A percentile compares a stretch with the other conserved stretches of the same genome.
These are phyloP conservation scores for Drosophila eugracilis DNA, from an alignment of 1,140 invertebrate genomes.

Conservation along the genomic window DNA sequence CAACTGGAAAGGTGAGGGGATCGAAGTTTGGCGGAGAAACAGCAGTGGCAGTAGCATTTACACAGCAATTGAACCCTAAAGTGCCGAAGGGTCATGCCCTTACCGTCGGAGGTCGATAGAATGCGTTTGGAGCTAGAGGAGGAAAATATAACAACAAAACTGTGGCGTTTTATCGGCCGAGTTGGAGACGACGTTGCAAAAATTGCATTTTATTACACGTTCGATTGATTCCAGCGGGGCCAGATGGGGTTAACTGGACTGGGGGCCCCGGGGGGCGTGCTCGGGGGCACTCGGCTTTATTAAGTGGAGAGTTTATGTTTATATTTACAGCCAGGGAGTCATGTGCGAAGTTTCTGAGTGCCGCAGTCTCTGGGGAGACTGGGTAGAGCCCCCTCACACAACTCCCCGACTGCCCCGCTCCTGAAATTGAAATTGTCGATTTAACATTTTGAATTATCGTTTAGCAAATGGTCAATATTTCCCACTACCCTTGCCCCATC, in stretches of 20 bases:
- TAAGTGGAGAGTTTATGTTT: conserved; percentile 77
- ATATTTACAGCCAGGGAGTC: conserved; percentile 66
- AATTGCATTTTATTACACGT: conserved; percentile 82
- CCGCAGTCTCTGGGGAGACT: conserved; percentile 21
- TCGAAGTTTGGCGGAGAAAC: not conserved
- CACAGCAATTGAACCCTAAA: conserved; percentile 75
- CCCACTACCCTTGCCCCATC: conserved; percentile 10
- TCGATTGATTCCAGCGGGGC: conserved; percentile 67
- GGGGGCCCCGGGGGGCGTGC: conserved; percentile 4
- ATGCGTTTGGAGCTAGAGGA: conserved; percentile 32
- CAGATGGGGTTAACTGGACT: conserved; percentile 8
- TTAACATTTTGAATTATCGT: conserved; percentile 83
- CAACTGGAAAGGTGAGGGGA: conserved; percentile 15
- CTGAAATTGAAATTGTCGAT: conserved; percentile 81
- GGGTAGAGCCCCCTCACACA: not conserved
- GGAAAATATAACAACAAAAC: no score
- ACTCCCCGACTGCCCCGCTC: conserved; percentile 3
- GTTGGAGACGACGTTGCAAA: conserved; percentile 51
- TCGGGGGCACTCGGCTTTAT: conserved; percentile 62
- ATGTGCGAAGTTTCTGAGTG: conserved; percentile 25
- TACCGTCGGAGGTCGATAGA: conserved; percentile 23
- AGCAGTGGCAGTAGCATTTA: conserved; percentile 64
- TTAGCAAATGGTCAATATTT: conserved; percentile 83
- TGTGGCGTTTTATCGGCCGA: conserved; percentile 22
- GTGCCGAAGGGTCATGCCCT: conserved; percentile 61